phyloP scores from a whole-genome alignment of 2,888 invertebrate genomes.

The Leucania comma region DNA sequence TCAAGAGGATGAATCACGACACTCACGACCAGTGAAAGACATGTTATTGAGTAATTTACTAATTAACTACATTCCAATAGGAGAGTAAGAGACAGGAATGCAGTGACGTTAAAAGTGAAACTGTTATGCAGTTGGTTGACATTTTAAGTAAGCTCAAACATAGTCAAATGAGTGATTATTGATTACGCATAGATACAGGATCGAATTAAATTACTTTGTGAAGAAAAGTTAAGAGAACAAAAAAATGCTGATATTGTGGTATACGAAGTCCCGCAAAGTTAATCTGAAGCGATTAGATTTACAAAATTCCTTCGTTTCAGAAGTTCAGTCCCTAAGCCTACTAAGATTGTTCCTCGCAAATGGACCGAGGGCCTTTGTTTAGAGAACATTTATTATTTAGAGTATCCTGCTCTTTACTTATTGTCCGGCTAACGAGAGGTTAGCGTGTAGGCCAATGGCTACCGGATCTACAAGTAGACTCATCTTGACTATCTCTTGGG shows the following conservation, averaged over 20 bases:
- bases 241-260: background rate
- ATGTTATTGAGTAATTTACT: constrained; percentile 42
- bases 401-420: constrained; percentile 65
- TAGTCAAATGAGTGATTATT: background rate
- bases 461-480: constrained; percentile 53
- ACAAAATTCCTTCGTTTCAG: constrained; percentile 15
- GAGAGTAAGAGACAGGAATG: constrained; percentile 14
- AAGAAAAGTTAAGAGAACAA: background rate
- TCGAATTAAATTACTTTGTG: too few relatives aligned
- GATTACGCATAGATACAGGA: background rate
- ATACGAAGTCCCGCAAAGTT: background rate
- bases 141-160: background rate
- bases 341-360: constrained; percentile 48
- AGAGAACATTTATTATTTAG: constrained; percentile 70
- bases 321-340: constrained; percentile 1
- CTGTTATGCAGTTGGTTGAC: background rate
- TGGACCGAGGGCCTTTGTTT: constrained; percentile 34
- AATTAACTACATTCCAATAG: constrained; percentile 46
- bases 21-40: constrained; percentile 33
- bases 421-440: constrained; percentile 74
- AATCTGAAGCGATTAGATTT: constrained; percentile 1
- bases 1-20: constrained; percentile 60
- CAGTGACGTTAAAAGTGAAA: background rate
- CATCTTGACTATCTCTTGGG: constrained; percentile 65
- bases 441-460: constrained; percentile 73